Evolutionary conservation across 2,888 invertebrate genomes (phyloP).

Genomic region (Nemotelus nigrinus): DNA sequence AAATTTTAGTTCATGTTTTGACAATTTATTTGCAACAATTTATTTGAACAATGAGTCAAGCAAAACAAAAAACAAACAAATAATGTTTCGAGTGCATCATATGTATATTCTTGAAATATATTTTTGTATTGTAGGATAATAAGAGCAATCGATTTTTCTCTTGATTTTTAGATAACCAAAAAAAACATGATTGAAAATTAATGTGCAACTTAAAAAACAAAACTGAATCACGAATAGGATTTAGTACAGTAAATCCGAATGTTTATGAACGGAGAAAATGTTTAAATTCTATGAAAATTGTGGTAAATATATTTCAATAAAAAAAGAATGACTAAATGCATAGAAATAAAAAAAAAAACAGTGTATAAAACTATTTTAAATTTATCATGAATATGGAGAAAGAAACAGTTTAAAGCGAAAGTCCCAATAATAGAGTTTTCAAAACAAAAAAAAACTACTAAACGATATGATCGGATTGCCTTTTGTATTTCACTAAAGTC

Average conservation of each 20-base stretch:
- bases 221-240: no score
- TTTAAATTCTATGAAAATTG: no score
- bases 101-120: conserved; percentile 21
- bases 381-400: not conserved
- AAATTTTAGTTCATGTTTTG: not conserved
- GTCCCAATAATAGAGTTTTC: not conserved
- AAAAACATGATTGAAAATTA: no score
- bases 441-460: not conserved
- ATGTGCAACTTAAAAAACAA: no score
- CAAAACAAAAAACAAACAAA: not conserved
- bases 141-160: conserved; percentile 25
- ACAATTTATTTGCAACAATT: not conserved
- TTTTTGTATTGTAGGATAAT: conserved; percentile 40
- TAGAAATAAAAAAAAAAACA: no score
- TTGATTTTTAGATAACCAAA: no score
- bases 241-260: no score
- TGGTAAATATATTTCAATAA: no score
- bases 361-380: no score
- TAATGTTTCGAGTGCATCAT: conserved; percentile 26
- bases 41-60: not conserved
- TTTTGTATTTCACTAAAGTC: conserved; percentile 31
- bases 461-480: conserved; percentile 33
- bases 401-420: not conserved
- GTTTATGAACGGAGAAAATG: no score
- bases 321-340: no score